A percentile compares a stretch with the other conserved stretches of the same genome.
Evolutionary conservation across 2,888 invertebrate genomes (phyloP).

Genomic region (Eudasyphora cyanicolor): DNA sequence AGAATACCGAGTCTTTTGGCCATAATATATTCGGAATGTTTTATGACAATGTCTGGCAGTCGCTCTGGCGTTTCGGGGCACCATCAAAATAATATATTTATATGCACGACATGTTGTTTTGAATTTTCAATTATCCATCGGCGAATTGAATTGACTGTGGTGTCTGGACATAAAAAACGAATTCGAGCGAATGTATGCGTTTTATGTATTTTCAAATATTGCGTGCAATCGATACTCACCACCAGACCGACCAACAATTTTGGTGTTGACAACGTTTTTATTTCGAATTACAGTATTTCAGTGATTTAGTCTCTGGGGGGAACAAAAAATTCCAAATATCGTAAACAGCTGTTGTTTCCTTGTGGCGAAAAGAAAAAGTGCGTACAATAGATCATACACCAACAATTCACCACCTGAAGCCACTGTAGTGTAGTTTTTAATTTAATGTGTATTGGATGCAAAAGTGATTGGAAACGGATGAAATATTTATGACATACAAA

Average conservation of each 20-base stretch:
- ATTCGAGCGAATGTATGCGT: constrained; percentile 60
- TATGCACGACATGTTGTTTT: constrained; percentile 41
- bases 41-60: background rate
- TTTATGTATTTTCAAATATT: constrained; percentile 55
- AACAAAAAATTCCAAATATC: background rate
- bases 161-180: constrained; percentile 63
- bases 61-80: background rate
- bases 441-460: background rate
- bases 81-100: background rate
- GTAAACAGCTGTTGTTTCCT: background rate
- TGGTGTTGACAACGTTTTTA: constrained; percentile 4
- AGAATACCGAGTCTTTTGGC: too few relatives aligned
- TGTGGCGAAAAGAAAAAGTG: background rate
- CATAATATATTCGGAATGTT: too few relatives aligned
- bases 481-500: background rate
- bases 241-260: background rate
- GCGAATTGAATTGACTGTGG: background rate
- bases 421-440: background rate
- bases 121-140: constrained; percentile 52
- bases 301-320: background rate
- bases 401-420: too few relatives aligned
- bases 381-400: background rate
- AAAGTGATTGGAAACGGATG: background rate
- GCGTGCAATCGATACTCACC: constrained; percentile 43
- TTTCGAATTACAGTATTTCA: background rate